Percentiles rank a stretch among this genome's conserved stretches.
Conservation (phyloP, 1,140 invertebrate species). For the Drosophila yakuba region DNA sequence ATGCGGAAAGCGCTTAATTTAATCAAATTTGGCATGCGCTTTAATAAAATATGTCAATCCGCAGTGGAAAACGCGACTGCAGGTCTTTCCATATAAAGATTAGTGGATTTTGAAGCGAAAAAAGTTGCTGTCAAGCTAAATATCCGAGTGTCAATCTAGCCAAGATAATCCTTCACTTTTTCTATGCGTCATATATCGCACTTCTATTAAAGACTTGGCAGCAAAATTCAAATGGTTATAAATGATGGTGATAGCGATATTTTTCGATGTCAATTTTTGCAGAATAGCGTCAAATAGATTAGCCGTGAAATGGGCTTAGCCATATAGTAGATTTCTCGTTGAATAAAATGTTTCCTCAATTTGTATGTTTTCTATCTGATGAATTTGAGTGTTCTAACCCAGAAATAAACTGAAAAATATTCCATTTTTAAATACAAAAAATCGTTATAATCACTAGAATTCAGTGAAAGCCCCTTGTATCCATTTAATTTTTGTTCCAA, state of each 20-base stretch:
- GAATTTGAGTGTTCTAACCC: too few species aligned
- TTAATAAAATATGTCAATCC: slow-evolving; percentile 49
- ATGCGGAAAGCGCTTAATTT: slow-evolving; percentile 54
- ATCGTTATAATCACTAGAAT: too few species aligned
- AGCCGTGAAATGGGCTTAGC: neutral
- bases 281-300: neutral
- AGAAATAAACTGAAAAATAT: too few species aligned
- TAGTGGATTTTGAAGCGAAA: neutral
- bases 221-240: neutral
- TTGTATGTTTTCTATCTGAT: too few species aligned
- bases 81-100: neutral
- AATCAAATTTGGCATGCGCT: slow-evolving; percentile 54
- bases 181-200: neutral
- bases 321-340: too few species aligned
- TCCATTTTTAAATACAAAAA: too few species aligned
- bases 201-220: neutral
- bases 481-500: too few species aligned
- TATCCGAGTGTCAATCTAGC: slow-evolving; percentile 7
- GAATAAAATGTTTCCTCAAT: too few species aligned
- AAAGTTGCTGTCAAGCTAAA: neutral
- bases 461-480: too few species aligned
- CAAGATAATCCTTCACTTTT: slow-evolving; percentile 14
- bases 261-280: neutral
- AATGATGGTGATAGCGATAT: neutral
- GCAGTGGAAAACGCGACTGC: slow-evolving; percentile 3